A percentile compares a stretch with the other conserved stretches of the same genome.
phyloP scores from a whole-genome alignment of 2,113 vertebrate genomes.

The Mesembrinibis cayennensis region DNA sequence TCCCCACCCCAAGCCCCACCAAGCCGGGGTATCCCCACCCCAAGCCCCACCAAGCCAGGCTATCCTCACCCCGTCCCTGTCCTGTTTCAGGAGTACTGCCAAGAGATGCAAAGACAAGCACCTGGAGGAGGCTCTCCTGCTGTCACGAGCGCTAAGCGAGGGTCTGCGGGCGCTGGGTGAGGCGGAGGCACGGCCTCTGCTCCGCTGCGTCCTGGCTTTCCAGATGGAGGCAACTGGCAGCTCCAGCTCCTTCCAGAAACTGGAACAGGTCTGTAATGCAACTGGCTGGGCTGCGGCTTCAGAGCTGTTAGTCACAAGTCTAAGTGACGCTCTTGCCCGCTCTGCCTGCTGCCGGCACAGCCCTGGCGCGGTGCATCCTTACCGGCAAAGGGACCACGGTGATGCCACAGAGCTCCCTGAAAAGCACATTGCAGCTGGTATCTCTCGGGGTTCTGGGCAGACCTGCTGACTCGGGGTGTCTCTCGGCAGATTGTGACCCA shows the following conservation, averaged over 20 bases:
- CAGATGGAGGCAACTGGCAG: conserved; percentile 77
- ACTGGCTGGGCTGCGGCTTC: fast-evolving
- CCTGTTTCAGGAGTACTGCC: conserved; percentile 62
- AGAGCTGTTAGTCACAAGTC: background rate
- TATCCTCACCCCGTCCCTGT: background rate
- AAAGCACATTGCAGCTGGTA: fast-evolving
- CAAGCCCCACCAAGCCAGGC: fast-evolving
- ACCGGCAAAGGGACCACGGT: fast-evolving
- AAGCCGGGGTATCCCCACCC: fast-evolving
- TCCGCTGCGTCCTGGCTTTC: conserved; percentile 78
- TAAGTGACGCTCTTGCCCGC: background rate
- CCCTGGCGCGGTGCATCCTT: background rate
- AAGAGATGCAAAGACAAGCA: conserved; percentile 81
- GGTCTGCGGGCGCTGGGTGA: conserved; percentile 49
- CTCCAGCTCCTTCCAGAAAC: conserved; percentile 82
- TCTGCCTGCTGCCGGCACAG: background rate
- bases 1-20: fast-evolving
- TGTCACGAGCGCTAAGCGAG: conserved; percentile 58
- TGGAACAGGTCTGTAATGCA: conserved; percentile 78
- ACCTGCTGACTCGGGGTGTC: fast-evolving
- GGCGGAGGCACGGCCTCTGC: conserved; percentile 60
- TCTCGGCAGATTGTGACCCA: conserved; percentile 26
- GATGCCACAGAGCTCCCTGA: background rate
- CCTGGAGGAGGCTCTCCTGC: conserved; percentile 80
- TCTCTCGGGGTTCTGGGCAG: fast-evolving